Evolutionary conservation across 2,113 vertebrate genomes (phyloP), one percentile per base, ranked within the genome.

Genomic region (Rhea pennata): DNA sequence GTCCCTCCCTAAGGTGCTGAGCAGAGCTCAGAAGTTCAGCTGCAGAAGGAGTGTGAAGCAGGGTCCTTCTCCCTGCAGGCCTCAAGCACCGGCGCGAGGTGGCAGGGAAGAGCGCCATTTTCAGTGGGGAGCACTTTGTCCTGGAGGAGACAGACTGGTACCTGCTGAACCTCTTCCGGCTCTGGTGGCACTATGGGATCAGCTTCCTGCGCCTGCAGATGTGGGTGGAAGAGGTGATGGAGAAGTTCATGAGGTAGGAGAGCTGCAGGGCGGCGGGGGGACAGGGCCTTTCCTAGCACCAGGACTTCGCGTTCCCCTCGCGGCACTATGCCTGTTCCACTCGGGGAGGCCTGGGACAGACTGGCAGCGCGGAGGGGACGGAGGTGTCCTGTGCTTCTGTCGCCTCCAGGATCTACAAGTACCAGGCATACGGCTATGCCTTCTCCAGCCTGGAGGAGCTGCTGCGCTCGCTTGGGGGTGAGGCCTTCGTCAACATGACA

Each of bases 151-250:
- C 99, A 0, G 99, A 99, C 98, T 99, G 99, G 99, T 99, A 99
- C 95, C 98, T 99, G 86, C 98, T 99, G 94, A 99, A 99, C 95
- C 98, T 99, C 69, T 99, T 99, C 97, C 98, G 99, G 2, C 98
- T 99, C 88, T 99, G 99, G 99, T 99, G 99, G 99, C 99, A 99
- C 88, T 99, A 99, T 1, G 99, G 99, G 65, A 99, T 99, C 98
- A 99, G 99, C 97, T 99, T 99, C 96, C 98, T 99, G 91, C 98
- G 99, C 31, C 98, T 99, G 97, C 99, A 99, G 97, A 99, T 99
- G 99, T 99, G 99, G 99, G 99, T 99, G 95, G 99, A 99, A 96
- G 99, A 99, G 97, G 99, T 99, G 95, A 99, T 99, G 99, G 99
- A 99, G 97, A 99, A 99, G 96, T 99, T 99, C 97, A 99, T 99